Conservation (phyloP, 2,113 vertebrate species). For the Alosa alosa region DNA sequence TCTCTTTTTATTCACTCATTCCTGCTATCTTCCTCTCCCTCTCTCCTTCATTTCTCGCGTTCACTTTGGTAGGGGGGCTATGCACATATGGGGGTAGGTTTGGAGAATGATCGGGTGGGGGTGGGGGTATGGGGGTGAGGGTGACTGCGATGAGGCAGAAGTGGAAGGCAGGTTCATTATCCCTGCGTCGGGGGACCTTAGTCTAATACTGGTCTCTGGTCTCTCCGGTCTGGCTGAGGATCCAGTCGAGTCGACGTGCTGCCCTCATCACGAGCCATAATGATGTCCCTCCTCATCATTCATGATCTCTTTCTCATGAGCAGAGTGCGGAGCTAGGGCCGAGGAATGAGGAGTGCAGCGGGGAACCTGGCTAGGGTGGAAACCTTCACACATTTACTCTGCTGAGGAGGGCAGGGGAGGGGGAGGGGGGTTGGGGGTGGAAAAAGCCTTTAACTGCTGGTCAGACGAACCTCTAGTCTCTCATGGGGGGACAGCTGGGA, state of each 20-base stretch:
- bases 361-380: background rate
- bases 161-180: constrained; percentile 8
- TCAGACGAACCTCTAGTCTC: background rate
- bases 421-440: background rate
- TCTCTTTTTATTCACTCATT: background rate
- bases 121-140: background rate
- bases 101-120: background rate
- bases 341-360: background rate
- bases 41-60: background rate
- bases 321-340: background rate
- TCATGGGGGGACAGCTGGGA: background rate
- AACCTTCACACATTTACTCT: background rate
- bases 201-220: background rate
- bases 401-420: background rate
- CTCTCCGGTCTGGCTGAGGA: background rate
- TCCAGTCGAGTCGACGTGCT: background rate
- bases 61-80: background rate
- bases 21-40: background rate
- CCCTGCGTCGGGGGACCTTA: background rate
- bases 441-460: background rate
- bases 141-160: background rate
- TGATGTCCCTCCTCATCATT: constrained; percentile 13
- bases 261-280: background rate
- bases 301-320: background rate
- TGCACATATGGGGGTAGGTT: background rate